Evolutionary conservation across 2,797 vertebrate genomes (phyloP).

Genomic region (Phoebastria nigripes): DNA sequence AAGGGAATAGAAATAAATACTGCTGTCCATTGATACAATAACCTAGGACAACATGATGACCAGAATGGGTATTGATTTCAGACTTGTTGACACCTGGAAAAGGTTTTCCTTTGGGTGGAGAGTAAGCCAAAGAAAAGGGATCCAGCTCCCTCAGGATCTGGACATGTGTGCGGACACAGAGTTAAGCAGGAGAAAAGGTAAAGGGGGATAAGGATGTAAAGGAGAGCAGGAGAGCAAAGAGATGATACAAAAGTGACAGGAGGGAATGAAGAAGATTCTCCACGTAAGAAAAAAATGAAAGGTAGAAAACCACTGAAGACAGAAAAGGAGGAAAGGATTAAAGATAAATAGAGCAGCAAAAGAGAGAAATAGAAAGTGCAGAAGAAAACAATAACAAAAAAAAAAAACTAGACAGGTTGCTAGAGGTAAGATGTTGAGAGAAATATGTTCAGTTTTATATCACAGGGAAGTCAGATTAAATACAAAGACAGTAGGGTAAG

Average conservation of each 20-base stretch:
- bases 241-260: neutral
- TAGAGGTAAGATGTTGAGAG: conserved; percentile 3
- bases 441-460: neutral
- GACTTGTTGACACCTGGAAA: neutral
- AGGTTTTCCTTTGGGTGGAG: neutral
- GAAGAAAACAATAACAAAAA: neutral
- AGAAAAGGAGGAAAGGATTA: neutral
- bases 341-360: neutral
- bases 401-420: neutral
- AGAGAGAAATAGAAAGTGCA: neutral
- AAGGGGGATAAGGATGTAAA: neutral
- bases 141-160: neutral
- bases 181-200: neutral
- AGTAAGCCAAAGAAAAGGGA: neutral
- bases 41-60: neutral
- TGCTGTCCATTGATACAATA: neutral
- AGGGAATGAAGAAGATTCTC: neutral
- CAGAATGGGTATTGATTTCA: neutral
- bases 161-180: neutral
- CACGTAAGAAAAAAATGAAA: neutral
- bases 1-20: neutral
- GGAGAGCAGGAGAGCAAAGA: neutral
- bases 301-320: neutral
- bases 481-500: neutral
- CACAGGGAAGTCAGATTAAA: neutral